Evolutionary conservation across 1,140 invertebrate genomes (phyloP).

Genomic region (Drosophila setifemur): DNA sequence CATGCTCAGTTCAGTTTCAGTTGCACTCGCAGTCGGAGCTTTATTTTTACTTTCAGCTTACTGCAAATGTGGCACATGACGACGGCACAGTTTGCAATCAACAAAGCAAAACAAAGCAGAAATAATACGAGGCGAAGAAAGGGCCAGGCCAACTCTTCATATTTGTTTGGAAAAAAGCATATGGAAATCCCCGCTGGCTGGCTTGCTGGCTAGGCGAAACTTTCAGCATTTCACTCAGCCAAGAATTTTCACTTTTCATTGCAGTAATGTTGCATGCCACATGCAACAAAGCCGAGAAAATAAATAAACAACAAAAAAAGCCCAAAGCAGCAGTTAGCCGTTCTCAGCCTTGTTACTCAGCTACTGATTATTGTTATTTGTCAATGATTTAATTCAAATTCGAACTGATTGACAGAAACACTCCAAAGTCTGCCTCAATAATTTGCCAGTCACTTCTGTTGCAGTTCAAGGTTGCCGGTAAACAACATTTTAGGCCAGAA

Average conservation of each 20-base stretch:
- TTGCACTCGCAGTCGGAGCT: constrained; percentile 45
- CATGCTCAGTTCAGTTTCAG: constrained; percentile 56
- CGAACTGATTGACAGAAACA: constrained; percentile 71
- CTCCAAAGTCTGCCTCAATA: constrained; percentile 51
- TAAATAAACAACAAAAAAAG: constrained; percentile 14
- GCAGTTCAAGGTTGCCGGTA: constrained; percentile 47
- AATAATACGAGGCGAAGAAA: too few relatives aligned
- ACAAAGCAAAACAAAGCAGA: constrained; percentile 48
- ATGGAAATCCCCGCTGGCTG: constrained; percentile 3
- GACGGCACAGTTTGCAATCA: constrained; percentile 71
- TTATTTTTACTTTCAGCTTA: constrained; percentile 61
- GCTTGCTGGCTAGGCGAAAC: constrained; percentile 1
- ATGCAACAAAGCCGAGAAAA: too few relatives aligned
- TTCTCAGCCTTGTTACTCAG: constrained; percentile 46
- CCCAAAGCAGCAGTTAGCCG: constrained; percentile 4
- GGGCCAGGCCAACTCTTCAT: constrained; percentile 16
- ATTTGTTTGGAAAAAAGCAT: constrained; percentile 19
- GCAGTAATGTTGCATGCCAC: constrained; percentile 50
- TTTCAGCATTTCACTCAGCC: constrained; percentile 2
- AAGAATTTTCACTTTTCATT: constrained; percentile 75
- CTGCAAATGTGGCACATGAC: constrained; percentile 74
- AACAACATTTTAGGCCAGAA: constrained; percentile 15
- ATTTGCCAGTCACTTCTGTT: constrained; percentile 30
- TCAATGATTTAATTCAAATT: constrained; percentile 78
- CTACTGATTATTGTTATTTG: constrained; percentile 74